Evolutionary conservation across 2,888 invertebrate species (phyloP).

Genomic region (Cryptocephalus primarius): DNA sequence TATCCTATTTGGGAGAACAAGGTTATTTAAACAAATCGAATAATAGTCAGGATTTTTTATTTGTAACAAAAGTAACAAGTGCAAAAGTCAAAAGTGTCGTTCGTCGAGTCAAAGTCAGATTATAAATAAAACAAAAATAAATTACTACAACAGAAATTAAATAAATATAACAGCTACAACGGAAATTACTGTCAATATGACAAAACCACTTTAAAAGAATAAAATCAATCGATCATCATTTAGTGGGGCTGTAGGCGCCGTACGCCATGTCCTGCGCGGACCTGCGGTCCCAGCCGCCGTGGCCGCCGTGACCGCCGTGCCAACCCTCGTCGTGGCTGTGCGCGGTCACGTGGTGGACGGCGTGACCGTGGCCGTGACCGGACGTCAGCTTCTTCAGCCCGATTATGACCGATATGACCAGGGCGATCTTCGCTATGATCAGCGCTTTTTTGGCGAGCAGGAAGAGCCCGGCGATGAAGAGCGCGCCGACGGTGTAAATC

Average conservation of each 20-base stretch:
- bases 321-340: background rate
- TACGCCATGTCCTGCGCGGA: slow-evolving; percentile 62
- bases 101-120: no score
- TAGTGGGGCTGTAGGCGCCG: slow-evolving; percentile 44
- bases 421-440: slow-evolving; percentile 67
- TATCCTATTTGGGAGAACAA: no score
- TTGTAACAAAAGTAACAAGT: no score
- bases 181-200: no score
- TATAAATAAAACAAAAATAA: no score
- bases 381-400: slow-evolving; percentile 70
- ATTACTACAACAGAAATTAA: no score
- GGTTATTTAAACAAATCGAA: no score
- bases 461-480: slow-evolving; percentile 72
- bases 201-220: no score
- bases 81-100: no score
- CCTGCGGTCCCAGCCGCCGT: slow-evolving; percentile 60
- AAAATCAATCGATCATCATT: no score
- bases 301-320: background rate
- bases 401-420: slow-evolving; percentile 70
- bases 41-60: no score
- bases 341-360: slow-evolving; percentile 13
- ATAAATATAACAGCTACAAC: no score
- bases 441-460: slow-evolving; percentile 74
- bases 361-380: slow-evolving; percentile 37
- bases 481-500: slow-evolving; percentile 67